Conservation (phyloP, 2,113 vertebrate genomes). For the Xiphorhynchus elegans region DNA sequence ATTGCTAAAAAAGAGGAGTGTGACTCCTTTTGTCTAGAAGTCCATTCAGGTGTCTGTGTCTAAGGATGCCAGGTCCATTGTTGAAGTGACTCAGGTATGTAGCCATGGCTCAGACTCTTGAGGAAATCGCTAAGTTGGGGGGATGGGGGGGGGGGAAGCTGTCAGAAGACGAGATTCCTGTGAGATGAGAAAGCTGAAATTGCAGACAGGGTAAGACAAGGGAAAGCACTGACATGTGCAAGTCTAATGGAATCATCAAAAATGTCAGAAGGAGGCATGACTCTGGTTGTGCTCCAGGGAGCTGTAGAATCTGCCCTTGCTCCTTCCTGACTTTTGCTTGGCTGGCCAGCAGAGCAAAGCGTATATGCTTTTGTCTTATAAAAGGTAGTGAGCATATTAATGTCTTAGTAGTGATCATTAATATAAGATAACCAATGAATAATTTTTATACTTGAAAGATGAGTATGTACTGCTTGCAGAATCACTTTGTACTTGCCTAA, state of each 20-base stretch:
- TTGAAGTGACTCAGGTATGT: accelerated
- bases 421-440: neutral
- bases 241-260: neutral
- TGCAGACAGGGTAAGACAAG: neutral
- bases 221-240: neutral
- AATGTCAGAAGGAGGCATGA: neutral
- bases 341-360: neutral
- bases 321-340: neutral
- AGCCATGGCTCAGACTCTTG: neutral
- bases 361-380: neutral
- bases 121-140: neutral
- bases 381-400: neutral
- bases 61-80: neutral
- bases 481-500: neutral
- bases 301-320: neutral
- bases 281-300: neutral
- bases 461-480: neutral
- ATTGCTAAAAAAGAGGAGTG: neutral
- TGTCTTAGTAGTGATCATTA: neutral
- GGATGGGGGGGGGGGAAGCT: accelerated
- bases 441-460: neutral
- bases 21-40: neutral
- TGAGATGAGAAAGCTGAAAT: neutral
- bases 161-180: neutral
- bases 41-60: neutral